Base-by-base conservation (phyloP, 2,113 vertebrate species). In the Jaculus jaculus region DNA sequence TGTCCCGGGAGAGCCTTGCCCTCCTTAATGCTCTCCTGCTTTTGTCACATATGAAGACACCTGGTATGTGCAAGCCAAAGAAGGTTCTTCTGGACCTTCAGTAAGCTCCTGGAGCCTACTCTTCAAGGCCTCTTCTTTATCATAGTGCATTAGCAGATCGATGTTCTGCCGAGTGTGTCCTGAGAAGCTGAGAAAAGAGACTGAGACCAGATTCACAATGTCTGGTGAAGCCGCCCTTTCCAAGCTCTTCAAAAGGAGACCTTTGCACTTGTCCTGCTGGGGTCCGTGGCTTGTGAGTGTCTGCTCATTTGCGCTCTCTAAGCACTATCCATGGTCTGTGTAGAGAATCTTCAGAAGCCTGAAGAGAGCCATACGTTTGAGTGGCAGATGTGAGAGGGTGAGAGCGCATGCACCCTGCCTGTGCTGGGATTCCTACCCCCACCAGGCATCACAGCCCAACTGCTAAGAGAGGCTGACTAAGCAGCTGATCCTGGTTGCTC, bases 81-180 rank as follows among this genome's bases (percentile, higher is more conserved):
- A 72, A 0, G 15, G 37, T 58, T 68, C 82, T 91, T 85, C 79
- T 68, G 37, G 82, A 75, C 72, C 28, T 39, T 15, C 8, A 88
- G 26, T 88, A 51, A 95, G 61, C 58, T 94, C 73, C 66, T 88
- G 32, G 84, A 54, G 47, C 63, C 84, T 78, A 66, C 54, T 86
- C 94, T 87, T 80, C 28, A 54, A 82, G 66, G 69, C n/a, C 54
- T 30, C 85, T 87, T 90, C 87, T 91, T 74, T 96, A 95, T 96
- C 96, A 93, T 91, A 93, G 89, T 94, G 88, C 90, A 95, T 54
- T 26, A 80, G 88, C 77, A 86, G 87, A 95, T 93, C 73, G 93
- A 88, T 34, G 39, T 26, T 30, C 78, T 90, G 60, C 69, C 30
- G 63, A 61, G 83, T 93, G 77, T 13, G 84, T 95, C 87, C 17